Conservation (phyloP, 2,797 vertebrate genomes). For the Crenuchus spilurus region DNA sequence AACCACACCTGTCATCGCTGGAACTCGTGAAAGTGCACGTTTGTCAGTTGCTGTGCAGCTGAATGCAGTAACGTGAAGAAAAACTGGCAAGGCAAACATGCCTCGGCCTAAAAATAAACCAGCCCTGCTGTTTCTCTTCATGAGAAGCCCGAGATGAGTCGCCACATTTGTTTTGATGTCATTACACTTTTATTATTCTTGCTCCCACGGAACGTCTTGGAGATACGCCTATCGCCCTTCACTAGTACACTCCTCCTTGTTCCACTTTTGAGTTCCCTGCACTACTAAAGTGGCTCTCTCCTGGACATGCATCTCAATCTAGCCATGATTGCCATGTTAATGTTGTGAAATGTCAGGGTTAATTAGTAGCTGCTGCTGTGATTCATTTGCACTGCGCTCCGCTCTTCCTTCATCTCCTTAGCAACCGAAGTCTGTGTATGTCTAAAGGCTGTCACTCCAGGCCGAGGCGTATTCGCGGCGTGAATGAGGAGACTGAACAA, state of each 20-base stretch:
- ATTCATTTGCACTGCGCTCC: constrained; percentile 51
- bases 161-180: constrained; percentile 31
- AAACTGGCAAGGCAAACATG: constrained; percentile 1
- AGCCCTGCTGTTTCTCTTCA: constrained; percentile 13
- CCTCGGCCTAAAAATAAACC: constrained; percentile 18
- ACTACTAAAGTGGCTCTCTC: constrained; percentile 30
- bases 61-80: constrained; percentile 5
- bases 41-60: not conserved
- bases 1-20: constrained; percentile 1
- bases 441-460: constrained; percentile 41
- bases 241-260: constrained; percentile 34
- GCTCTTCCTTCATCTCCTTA: constrained; percentile 52
- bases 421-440: constrained; percentile 51
- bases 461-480: constrained; percentile 10
- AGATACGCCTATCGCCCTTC: constrained; percentile 7
- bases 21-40: not conserved
- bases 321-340: constrained; percentile 55
- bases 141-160: constrained; percentile 26
- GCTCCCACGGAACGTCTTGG: constrained; percentile 3
- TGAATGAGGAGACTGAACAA: not conserved
- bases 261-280: constrained; percentile 36
- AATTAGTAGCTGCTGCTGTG: constrained; percentile 48
- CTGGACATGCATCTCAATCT: constrained; percentile 39
- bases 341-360: constrained; percentile 60
- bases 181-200: constrained; percentile 35